These are phyloP conservation scores for Thripadectes ignobilis DNA, from an alignment of 2,797 vertebrate species.

Conservation along the genomic window DNA sequence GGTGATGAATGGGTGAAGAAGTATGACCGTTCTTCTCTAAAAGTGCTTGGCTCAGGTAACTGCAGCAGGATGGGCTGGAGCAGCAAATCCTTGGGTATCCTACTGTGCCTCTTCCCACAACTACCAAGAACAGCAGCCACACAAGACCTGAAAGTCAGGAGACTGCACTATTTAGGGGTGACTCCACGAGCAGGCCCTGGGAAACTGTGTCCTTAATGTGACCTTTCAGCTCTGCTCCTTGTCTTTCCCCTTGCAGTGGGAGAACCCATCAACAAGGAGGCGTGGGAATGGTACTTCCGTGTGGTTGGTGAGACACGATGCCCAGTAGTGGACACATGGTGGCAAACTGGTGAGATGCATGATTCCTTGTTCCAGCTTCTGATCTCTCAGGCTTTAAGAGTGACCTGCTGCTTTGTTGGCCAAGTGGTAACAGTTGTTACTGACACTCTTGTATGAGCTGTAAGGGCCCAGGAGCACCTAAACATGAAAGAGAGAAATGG, in stretches of 20 bases:
- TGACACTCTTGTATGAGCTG: neutral
- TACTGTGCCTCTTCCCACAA: neutral
- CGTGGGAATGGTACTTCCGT: conserved; percentile 70
- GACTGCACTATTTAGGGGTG: neutral
- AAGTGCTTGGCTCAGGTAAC: conserved; percentile 65
- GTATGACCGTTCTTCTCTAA: conserved; percentile 69
- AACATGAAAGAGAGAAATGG: neutral
- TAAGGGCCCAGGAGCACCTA: neutral
- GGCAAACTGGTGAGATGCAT: conserved; percentile 71
- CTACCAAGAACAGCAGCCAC: neutral
- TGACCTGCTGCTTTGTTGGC: neutral
- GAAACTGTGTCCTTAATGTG: neutral
- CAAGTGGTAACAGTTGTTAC: neutral
- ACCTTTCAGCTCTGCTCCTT: neutral
- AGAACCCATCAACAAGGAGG: conserved; percentile 74
- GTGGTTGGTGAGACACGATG: conserved; percentile 67
- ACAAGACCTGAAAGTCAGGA: neutral
- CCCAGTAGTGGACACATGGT: conserved; percentile 73
- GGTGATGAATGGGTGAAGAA: conserved; percentile 67
- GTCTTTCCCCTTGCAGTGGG: conserved; percentile 57
- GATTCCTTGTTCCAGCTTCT: neutral
- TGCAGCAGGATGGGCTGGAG: neutral
- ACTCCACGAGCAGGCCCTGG: neutral
- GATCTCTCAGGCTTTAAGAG: neutral
- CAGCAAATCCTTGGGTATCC: neutral